Base-by-base conservation (phyloP, 2,888 invertebrate species). In the Chrysolina americana region DNA sequence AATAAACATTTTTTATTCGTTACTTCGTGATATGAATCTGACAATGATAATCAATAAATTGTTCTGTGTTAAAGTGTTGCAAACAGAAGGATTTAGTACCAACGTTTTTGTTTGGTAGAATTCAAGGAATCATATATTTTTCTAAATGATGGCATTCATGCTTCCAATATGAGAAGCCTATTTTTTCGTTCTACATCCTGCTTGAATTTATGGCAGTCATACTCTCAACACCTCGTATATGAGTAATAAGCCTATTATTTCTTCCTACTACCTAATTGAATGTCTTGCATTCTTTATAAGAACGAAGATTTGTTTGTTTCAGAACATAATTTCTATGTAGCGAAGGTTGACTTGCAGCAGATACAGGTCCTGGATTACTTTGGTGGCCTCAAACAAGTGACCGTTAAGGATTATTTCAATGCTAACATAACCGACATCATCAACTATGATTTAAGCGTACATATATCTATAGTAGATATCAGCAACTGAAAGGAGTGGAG, bases 291-390 rank as follows among this genome's bases (percentile, higher is more conserved):
- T 1, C n/a, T n/a, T 0, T 0, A 48, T 50, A 63, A 70, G 65
- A 62, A 48, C 28, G 10, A 50, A 9, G 15, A 71, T 70, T 66
- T 71, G 41, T 59, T 21, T 75, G 74, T 77, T 80, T n/a, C 87
- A 95, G 95, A 91, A 84, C 95, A 96, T 87, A 86, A 90, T 21
- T 96, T 95, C 89, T 95, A 93, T 83, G 91, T 96, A 48, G 94
- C 94, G 0, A 94, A 95, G 88, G 81, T 96, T 83, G 90, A 93
- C 79, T 94, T 96, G 65, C 89, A 89, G 44, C 91, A 94, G 81
- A 93, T 96, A 71, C 92, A 91, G 13, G 92, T 96, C 80, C 88
- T 96, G 81, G 95, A 96, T 85, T 93, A 91, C 87, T 96, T 95
- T 86, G 96, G 96, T 2, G 95, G 96, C 2, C 94, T 95, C 17